These are phyloP conservation scores for Uropsilus gracilis DNA, from an alignment of 2,113 vertebrate genomes.

Conservation along the genomic window DNA sequence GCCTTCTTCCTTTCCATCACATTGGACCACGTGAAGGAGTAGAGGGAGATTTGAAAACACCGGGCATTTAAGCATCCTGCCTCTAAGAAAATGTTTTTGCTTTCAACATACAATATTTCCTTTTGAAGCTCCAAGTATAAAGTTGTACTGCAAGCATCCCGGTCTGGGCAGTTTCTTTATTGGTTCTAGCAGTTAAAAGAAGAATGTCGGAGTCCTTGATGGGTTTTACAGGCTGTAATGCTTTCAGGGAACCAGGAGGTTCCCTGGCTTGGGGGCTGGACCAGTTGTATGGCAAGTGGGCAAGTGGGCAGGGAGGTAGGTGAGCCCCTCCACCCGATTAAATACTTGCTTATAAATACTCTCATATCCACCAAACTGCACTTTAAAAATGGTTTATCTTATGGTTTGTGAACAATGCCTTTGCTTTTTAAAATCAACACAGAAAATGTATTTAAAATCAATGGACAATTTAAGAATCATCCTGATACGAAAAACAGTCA, in stretches of 20 bases:
- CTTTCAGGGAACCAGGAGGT: too few relatives aligned
- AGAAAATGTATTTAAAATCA: not conserved
- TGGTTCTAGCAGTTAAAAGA: too few relatives aligned
- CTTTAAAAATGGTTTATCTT: conserved; percentile 34
- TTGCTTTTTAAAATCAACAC: not conserved
- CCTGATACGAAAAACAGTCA: not conserved
- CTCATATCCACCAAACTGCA: not conserved
- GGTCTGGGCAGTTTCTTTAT: too few relatives aligned
- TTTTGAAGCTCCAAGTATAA: conserved; percentile 31
- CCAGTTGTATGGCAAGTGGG: too few relatives aligned
- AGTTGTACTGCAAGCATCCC: too few relatives aligned
- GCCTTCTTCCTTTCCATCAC: not conserved
- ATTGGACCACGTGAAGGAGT: not conserved
- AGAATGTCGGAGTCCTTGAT: too few relatives aligned
- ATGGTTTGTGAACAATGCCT: not conserved
- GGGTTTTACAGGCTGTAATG: too few relatives aligned
- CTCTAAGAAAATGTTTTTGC: not conserved
- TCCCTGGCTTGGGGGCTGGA: too few relatives aligned
- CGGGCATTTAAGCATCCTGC: not conserved
- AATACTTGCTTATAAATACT: not conserved
- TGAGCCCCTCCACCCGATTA: too few relatives aligned
- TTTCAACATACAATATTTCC: conserved; percentile 30
- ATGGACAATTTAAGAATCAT: conserved; percentile 23
- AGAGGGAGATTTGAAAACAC: conserved; percentile 11
- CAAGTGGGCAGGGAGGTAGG: too few relatives aligned